Percentiles rank a stretch among this genome's conserved stretches.
Evolutionary conservation across 64 coral and sea anemone species (phyloP).

Genomic region (Astreopora myriophthalma): DNA sequence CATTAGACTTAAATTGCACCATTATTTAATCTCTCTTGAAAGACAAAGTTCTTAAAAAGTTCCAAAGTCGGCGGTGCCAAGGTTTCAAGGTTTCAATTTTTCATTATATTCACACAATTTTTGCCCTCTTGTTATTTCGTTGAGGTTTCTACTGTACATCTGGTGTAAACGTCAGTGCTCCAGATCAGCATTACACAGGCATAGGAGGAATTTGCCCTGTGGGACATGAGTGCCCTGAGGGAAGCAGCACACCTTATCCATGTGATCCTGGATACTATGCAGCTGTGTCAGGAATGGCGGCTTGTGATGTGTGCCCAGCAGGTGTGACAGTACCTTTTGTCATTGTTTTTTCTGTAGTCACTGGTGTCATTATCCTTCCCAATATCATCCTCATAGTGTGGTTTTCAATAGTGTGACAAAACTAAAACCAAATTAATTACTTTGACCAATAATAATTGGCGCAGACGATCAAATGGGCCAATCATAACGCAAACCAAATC

Average conservation of each 20-base stretch:
- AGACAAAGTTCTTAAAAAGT: too few relatives aligned
- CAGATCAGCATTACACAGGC: conserved; percentile 61
- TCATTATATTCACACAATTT: too few relatives aligned
- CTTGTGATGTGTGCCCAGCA: conserved; percentile 75
- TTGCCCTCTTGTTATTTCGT: not conserved
- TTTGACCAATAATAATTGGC: too few relatives aligned
- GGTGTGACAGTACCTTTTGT: too few relatives aligned
- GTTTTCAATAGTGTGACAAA: not conserved
- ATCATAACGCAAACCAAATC: too few relatives aligned
- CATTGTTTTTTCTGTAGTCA: not conserved
- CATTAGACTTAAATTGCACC: too few relatives aligned
- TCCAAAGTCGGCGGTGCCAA: too few relatives aligned
- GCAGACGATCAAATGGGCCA: too few relatives aligned
- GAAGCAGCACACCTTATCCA: conserved; percentile 62
- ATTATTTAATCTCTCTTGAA: too few relatives aligned
- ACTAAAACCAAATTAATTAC: too few relatives aligned
- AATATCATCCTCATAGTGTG: not conserved
- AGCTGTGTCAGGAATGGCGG: conserved; percentile 54
- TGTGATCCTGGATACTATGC: conserved; percentile 90
- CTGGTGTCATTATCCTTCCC: not conserved
- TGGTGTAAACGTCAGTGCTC: conserved; percentile 83
- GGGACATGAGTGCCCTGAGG: conserved; percentile 87
- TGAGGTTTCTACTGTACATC: conserved; percentile 93
- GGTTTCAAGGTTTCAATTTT: too few relatives aligned
- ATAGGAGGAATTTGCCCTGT: conserved; percentile 75